Conservation (phyloP, 2,113 vertebrate genomes). For the Mellivora capensis region DNA sequence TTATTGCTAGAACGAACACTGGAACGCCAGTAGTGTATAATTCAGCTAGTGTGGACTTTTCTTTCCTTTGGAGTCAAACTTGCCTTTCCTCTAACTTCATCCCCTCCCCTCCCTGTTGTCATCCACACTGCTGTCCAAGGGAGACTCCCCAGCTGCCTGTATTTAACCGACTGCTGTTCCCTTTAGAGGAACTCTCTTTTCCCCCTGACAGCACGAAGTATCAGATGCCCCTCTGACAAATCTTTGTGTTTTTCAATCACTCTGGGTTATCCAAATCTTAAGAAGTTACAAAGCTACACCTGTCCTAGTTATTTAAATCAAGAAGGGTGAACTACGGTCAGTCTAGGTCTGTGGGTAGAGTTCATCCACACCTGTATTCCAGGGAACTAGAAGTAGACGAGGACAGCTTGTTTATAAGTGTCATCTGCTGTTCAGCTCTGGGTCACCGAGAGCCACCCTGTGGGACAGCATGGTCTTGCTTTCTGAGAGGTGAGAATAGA, state of each 20-base stretch:
- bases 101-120: not conserved
- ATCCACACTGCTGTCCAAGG: not conserved
- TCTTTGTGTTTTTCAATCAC: not conserved
- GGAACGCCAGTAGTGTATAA: not conserved
- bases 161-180: not conserved
- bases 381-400: not conserved
- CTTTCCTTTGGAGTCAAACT: constrained; percentile 25
- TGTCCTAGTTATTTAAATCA: not conserved
- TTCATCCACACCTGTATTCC: not conserved
- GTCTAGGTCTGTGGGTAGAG: not conserved
- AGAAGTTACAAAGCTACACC: not conserved
- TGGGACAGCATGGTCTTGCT: not conserved
- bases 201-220: not conserved
- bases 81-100: not conserved
- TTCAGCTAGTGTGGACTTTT: constrained; percentile 16
- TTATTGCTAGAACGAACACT: constrained; percentile 34
- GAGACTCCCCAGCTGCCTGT: not conserved
- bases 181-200: not conserved
- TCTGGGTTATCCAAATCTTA: not conserved
- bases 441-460: not conserved
- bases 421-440: not conserved
- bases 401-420: not conserved
- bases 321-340: not conserved
- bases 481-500: not conserved
- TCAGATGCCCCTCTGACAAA: not conserved